These are phyloP conservation scores for Apis mellifera DNA, from an alignment of 1,140 invertebrate species.

Conservation along the genomic window Amel_HAv3.1 CM009941.2:13393501-13394000, in stretches of 20 bases:
- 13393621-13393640: slow-evolving; percentile 6
- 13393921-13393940: not conserved
- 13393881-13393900: not conserved
- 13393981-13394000: slow-evolving; percentile 4
- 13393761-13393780: not conserved
- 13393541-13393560: not conserved
- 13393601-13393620: not conserved
- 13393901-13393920: not conserved
- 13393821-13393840: not conserved
- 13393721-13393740: not conserved
- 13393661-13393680: not conserved
- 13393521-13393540: not conserved
- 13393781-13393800: not conserved
- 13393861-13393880: no score
- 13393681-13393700: not conserved
- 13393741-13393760: not conserved
- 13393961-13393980: slow-evolving; percentile 28
- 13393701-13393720: not conserved
- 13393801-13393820: no score
- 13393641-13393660: not conserved
- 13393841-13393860: no score
- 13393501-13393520: not conserved
- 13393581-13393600: slow-evolving; percentile 26
- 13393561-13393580: slow-evolving; percentile 8
- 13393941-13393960: not conserved